phyloP scores from a whole-genome alignment of 1,140 invertebrate species.

The Brachionus koreanus region DNA sequence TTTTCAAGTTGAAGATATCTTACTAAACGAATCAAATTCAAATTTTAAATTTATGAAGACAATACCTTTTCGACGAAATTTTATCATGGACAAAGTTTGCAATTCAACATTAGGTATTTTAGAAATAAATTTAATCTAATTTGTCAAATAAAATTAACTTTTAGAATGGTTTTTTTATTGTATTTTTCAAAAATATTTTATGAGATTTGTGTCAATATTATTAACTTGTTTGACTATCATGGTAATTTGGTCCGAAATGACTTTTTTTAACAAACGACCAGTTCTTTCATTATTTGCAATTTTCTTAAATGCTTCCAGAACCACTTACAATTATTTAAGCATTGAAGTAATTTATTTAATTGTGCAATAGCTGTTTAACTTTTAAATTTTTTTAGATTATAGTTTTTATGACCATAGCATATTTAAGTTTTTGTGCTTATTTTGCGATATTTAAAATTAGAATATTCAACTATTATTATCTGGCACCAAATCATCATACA shows the following conservation, averaged over 20 bases:
- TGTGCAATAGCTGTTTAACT: neutral
- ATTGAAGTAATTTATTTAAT: constrained; percentile 74
- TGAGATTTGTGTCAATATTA: constrained; percentile 69
- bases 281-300: constrained; percentile 90
- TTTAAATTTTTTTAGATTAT: constrained; percentile 65
- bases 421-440: constrained; percentile 93
- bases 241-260: constrained; percentile 97
- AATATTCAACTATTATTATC: constrained; percentile 91
- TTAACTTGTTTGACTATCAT: constrained; percentile 75
- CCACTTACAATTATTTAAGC: constrained; percentile 82
- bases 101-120: constrained; percentile 44
- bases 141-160: constrained; percentile 44
- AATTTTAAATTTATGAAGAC: constrained; percentile 68
- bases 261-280: constrained; percentile 85
- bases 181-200: constrained; percentile 69
- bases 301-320: constrained; percentile 75
- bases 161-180: constrained; percentile 92
- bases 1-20: constrained; percentile 76
- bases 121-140: neutral
- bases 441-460: constrained; percentile 93
- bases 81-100: constrained; percentile 46
- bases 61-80: constrained; percentile 62
- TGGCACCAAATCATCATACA: constrained; percentile 93
- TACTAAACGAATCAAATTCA: constrained; percentile 71
- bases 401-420: constrained; percentile 82